Conservation (phyloP, 1,140 invertebrate species). For the Nephila pilipes region DNA sequence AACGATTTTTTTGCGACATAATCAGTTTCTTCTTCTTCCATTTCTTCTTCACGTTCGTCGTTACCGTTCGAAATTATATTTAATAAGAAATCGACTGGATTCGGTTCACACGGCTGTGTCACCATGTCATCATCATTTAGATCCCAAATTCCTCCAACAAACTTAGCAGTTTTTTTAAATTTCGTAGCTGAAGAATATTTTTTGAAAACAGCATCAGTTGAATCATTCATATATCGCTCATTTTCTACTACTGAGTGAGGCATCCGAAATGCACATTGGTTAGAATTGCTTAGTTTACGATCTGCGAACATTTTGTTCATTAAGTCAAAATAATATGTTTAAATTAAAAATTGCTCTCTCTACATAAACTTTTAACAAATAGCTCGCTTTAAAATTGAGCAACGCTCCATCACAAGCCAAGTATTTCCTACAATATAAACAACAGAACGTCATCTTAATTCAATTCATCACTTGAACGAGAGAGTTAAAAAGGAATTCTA, state of each 20-base stretch:
- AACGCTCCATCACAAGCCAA: not conserved
- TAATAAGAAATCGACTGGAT: not conserved
- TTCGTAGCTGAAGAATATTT: not conserved
- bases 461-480: too few relatives aligned
- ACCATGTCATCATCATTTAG: not conserved
- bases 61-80: not conserved
- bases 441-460: not conserved
- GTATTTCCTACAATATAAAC: not conserved
- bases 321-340: not conserved
- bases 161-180: not conserved
- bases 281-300: not conserved
- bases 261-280: not conserved
- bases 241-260: not conserved
- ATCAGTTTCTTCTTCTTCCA: not conserved
- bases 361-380: not conserved
- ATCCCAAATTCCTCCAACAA: not conserved
- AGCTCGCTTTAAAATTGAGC: too few relatives aligned
- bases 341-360: not conserved
- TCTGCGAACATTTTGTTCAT: not conserved
- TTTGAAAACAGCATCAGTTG: not conserved
- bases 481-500: not conserved
- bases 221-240: not conserved
- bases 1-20: not conserved
- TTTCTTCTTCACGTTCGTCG: not conserved
- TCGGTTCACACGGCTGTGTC: not conserved